A percentile compares a stretch with the other conserved stretches of the same genome.
Conservation (phyloP, 1,140 invertebrate species). For the Chironomus striatipennis region DNA sequence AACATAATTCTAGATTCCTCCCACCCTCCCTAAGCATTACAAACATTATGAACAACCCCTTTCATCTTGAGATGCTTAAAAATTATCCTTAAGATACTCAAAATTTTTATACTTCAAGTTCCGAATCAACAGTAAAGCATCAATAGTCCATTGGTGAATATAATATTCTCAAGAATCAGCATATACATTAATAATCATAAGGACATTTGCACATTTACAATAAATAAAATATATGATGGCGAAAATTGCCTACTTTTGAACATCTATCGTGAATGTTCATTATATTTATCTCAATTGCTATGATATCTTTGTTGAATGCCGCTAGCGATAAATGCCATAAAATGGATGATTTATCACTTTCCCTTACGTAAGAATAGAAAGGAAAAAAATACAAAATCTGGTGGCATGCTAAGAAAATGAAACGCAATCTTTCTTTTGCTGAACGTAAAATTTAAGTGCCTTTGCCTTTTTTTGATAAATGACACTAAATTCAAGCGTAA, state of each 20-base stretch:
- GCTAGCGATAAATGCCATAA: slow-evolving; percentile 12
- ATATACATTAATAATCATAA: neutral
- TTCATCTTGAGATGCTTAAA: too few species aligned
- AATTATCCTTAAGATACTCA: too few species aligned
- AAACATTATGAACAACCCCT: too few species aligned
- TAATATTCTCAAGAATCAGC: neutral
- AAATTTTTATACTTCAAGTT: too few species aligned
- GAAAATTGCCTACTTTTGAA: neutral
- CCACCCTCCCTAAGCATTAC: too few species aligned
- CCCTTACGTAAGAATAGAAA: neutral
- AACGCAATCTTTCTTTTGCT: neutral
- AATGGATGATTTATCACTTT: slow-evolving; percentile 14
- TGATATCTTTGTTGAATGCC: neutral
- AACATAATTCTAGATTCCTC: too few species aligned
- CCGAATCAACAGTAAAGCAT: too few species aligned
- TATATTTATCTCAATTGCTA: neutral
- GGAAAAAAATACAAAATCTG: neutral
- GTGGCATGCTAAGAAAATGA: neutral
- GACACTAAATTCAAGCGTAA: neutral
- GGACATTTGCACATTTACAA: neutral
- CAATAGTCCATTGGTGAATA: too few species aligned
- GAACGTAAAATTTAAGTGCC: slow-evolving; percentile 1
- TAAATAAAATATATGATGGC: neutral
- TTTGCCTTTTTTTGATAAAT: neutral
- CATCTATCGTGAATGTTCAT: slow-evolving; percentile 12